Conservation (phyloP, 2,113 vertebrate genomes). For the Macrotis lagotis region DNA sequence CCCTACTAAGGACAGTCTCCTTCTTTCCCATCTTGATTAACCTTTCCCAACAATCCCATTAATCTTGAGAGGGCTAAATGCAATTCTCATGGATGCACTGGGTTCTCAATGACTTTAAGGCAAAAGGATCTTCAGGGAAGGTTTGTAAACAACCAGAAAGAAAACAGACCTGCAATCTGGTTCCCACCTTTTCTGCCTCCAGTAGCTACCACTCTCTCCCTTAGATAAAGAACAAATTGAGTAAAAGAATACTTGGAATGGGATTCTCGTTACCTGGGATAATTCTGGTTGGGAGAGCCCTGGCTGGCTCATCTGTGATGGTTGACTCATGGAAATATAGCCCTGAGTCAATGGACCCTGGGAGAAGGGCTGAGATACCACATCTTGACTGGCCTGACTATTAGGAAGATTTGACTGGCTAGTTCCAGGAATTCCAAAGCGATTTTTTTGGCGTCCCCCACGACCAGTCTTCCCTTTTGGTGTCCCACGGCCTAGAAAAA, state of each 20-base stretch:
- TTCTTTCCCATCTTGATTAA: neutral
- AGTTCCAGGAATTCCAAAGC: slow-evolving; percentile 89
- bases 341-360: slow-evolving; percentile 98
- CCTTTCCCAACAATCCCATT: neutral
- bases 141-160: neutral
- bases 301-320: slow-evolving; percentile 99
- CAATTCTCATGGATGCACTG: neutral
- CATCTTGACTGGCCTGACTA: slow-evolving; percentile 96
- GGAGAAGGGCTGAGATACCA: slow-evolving; percentile 96
- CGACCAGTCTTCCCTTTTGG: slow-evolving; percentile 92
- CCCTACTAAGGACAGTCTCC: neutral
- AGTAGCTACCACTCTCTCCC: neutral
- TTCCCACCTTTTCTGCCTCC: neutral
- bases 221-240: neutral
- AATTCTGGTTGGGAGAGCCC: slow-evolving; percentile 98
- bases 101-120: neutral
- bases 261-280: slow-evolving; percentile 90
- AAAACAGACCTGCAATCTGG: neutral
- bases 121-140: neutral
- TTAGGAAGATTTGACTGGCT: slow-evolving; percentile 90
- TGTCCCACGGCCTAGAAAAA: slow-evolving; percentile 91
- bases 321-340: slow-evolving; percentile 99
- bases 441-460: slow-evolving; percentile 93
- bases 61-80: neutral
- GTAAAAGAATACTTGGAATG: too few relatives aligned